A percentile compares a stretch with the other conserved stretches of the same genome.
Evolutionary conservation across 30 jellyfish, hydroid and myxozoan species (phyloP).

Genomic region (Aurelia aurita): DNA sequence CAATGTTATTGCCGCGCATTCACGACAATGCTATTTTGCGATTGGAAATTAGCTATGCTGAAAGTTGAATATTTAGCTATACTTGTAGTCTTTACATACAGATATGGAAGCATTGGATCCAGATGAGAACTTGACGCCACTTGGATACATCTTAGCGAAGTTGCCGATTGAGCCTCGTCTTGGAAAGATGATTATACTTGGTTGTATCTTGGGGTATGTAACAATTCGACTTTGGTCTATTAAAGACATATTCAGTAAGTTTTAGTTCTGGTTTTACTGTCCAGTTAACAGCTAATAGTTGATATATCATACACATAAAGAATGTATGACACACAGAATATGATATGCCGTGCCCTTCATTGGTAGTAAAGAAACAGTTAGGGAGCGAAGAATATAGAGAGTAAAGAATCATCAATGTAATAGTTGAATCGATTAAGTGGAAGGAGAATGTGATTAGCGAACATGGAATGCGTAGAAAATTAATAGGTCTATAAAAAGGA

Average conservation of each 20-base stretch:
- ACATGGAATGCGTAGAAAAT: background rate
- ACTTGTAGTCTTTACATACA: background rate
- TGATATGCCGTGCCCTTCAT: background rate
- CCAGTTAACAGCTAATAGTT: too few species aligned
- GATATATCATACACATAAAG: too few species aligned
- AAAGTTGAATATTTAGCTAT: too few species aligned
- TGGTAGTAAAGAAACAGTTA: background rate
- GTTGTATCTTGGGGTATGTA: slow-evolving; percentile 84
- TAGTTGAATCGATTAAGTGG: background rate
- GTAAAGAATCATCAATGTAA: background rate
- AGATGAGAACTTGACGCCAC: slow-evolving; percentile 88
- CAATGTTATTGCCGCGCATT: too few species aligned
- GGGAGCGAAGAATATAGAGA: background rate
- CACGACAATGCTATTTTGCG: too few species aligned
- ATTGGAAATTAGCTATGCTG: too few species aligned
- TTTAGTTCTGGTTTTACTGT: too few species aligned
- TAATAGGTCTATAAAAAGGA: background rate
- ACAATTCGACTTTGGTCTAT: background rate
- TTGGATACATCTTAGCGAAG: slow-evolving; percentile 94
- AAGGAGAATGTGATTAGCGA: background rate
- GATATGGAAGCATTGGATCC: slow-evolving; percentile 96
- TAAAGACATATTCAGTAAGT: too few species aligned
- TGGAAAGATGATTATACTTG: slow-evolving; percentile 95
- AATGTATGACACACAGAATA: too few species aligned
- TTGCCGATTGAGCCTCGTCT: slow-evolving; percentile 96